Base-by-base conservation (phyloP, 2,888 invertebrate species). In the Stratiomys singularior region DNA sequence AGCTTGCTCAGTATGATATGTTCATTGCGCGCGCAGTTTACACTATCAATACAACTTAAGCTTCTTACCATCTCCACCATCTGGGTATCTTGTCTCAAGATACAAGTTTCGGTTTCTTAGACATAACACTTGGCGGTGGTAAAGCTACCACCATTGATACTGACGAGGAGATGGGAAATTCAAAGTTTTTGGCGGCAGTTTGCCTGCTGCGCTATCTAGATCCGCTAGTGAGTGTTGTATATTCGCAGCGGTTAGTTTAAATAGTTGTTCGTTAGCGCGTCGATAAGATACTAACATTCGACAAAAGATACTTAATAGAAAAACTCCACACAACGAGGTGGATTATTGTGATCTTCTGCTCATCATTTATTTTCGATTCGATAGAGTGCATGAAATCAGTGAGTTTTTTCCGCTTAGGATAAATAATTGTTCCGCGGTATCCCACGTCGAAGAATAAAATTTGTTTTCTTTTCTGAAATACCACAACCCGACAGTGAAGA, bases 21-120 rank as follows among this genome's bases (percentile, higher is more conserved):
- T 9, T 52, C 37, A 64, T 37, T 37, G 37, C 37, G 37, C n/a
- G 15, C 25, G 28, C 15, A 28, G 64, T 13, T 23, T 44, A 25
- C 15, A n/a, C 21, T 64, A 64, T 64, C 64, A 28, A 21, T 21
- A 64, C 25, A 15, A 64, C 52, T 71, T 27, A 3, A 71, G 52
- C 46, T 47, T 71, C 71, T 71, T 71, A 23, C 71, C 71, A 71
- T 71, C 71, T 52, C 71, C 71, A 47, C 71, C 9, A 71, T 71
- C 47, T 23, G 46, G 1, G 13, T 25, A 15, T n/a, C n/a, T 11
- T 18, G 44, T 71, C 13, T 23, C 3, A 21, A 64, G 64, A 64
- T 64, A 64, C 64, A 25, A 47, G 69, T 69, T 69, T 69, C 69
- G 69, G 69, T 69, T 69, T 69, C 69, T 46, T 69, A 15, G 46